phyloP scores from a whole-genome alignment of 2,888 invertebrate genomes.

The Ligdia adustata region DNA sequence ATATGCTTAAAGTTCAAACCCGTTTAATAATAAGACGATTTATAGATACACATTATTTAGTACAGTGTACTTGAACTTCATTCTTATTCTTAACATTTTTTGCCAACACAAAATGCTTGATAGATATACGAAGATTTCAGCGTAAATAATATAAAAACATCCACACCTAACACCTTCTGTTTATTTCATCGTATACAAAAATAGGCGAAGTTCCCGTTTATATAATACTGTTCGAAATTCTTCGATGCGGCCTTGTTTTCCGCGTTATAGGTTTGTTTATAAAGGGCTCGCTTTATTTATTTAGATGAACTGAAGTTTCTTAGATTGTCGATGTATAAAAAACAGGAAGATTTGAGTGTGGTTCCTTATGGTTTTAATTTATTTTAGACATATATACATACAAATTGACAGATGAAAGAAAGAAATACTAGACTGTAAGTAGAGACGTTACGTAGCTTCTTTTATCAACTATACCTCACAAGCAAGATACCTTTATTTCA shows the following conservation, averaged over 20 bases:
- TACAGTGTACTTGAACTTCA: no score
- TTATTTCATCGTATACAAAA: slow-evolving; percentile 34
- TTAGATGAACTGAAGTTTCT: slow-evolving; percentile 6
- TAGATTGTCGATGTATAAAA: slow-evolving; percentile 5
- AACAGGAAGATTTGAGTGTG: slow-evolving; percentile 4
- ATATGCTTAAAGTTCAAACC: no score
- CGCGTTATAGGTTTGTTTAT: slow-evolving; percentile 16
- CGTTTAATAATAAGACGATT: no score
- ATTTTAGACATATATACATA: no score
- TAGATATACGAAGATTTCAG: slow-evolving; percentile 16
- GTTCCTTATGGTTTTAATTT: slow-evolving; percentile 11
- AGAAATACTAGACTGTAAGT: no score
- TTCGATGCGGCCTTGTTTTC: slow-evolving; percentile 26
- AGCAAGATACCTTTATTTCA: no score
- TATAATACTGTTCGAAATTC: slow-evolving; percentile 29
- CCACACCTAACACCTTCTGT: slow-evolving; percentile 27
- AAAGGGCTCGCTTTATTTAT: slow-evolving; percentile 24
- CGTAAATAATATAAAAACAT: slow-evolving; percentile 24
- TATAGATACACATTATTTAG: no score
- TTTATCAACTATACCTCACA: no score
- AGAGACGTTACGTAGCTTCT: no score
- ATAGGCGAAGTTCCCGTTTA: slow-evolving; percentile 39
- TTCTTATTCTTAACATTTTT: neutral
- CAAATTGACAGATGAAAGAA: no score
- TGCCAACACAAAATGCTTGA: neutral